Percentiles rank a stretch among this genome's conserved stretches.
These are phyloP conservation scores for Drosophila mauritiana DNA, from an alignment of 1,140 invertebrate species.

Conservation along the genomic window DNA sequence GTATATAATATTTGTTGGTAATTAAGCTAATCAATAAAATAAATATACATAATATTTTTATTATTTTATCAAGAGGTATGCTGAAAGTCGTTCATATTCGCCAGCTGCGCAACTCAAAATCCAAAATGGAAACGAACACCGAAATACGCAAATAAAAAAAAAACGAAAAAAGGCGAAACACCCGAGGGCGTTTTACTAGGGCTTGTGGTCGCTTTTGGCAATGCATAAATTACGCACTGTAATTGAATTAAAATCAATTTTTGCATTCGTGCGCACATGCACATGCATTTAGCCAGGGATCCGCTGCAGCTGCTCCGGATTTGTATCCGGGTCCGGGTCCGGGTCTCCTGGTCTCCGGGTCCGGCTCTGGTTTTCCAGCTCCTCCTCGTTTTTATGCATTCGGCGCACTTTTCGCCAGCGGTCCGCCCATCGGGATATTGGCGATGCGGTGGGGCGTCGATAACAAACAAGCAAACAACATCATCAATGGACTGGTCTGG, in stretches of 20 bases:
- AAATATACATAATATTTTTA: no score
- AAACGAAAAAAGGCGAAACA: not conserved
- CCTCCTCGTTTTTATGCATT: conserved; percentile 31
- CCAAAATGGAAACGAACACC: conserved; percentile 4
- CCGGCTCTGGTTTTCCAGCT: conserved; percentile 5
- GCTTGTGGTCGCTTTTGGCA: conserved; percentile 50
- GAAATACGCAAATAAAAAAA: not conserved
- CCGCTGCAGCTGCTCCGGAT: conserved; percentile 42
- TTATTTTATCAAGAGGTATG: no score
- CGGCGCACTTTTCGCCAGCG: conserved; percentile 43
- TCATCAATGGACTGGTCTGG: conserved; percentile 53
- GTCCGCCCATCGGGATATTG: not conserved
- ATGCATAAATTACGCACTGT: conserved; percentile 77
- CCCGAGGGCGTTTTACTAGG: not conserved
- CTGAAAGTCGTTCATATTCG: not conserved
- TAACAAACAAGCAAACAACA: conserved; percentile 51
- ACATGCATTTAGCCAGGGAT: conserved; percentile 28
- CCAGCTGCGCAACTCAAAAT: not conserved
- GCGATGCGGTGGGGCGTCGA: conserved; percentile 3
- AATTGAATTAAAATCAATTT: conserved; percentile 80
- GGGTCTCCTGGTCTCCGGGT: not conserved
- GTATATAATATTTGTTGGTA: no score
- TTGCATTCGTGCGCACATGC: conserved; percentile 42
- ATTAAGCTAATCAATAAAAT: no score
- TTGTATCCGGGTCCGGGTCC: conserved; percentile 1